Conservation (phyloP, 2,797 vertebrate genomes). For the Phalanger gymnotis region DNA sequence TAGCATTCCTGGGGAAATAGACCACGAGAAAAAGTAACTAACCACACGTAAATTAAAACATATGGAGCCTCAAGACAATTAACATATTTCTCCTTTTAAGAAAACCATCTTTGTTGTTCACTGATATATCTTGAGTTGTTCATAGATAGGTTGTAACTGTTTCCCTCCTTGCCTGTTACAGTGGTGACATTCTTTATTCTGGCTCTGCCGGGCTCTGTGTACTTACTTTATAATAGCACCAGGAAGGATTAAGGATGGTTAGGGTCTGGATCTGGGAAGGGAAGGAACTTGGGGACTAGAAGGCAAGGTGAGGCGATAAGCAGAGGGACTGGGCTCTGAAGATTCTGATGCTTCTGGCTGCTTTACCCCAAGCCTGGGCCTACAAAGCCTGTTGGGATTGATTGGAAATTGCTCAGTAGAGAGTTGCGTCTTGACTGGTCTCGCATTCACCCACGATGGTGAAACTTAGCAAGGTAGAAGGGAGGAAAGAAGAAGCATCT, state of each 20-base stretch:
- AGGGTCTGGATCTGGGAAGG: not conserved
- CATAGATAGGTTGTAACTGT: not conserved
- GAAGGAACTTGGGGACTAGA: not conserved
- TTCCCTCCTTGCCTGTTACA: not conserved
- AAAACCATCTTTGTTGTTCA: not conserved
- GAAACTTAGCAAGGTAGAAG: not conserved
- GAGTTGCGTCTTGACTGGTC: not conserved
- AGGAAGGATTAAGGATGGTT: not conserved
- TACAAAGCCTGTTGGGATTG: not conserved
- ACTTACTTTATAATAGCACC: not conserved
- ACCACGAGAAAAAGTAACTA: not conserved
- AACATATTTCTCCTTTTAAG: not conserved
- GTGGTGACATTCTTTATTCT: rapidly evolving
- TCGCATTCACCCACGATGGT: not conserved
- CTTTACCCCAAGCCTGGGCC: not conserved
- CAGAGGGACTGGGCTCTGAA: not conserved
- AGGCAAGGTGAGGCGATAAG: not conserved
- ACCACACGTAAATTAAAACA: not conserved
- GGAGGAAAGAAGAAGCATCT: not conserved
- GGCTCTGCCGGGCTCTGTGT: rapidly evolving
- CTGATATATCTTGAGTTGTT: not conserved
- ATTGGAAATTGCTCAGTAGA: not conserved
- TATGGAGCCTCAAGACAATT: not conserved
- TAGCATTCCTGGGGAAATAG: not conserved
- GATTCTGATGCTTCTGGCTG: not conserved